Conservation (phyloP, 2,888 invertebrate genomes). For the Cheilosia variabilis region DNA sequence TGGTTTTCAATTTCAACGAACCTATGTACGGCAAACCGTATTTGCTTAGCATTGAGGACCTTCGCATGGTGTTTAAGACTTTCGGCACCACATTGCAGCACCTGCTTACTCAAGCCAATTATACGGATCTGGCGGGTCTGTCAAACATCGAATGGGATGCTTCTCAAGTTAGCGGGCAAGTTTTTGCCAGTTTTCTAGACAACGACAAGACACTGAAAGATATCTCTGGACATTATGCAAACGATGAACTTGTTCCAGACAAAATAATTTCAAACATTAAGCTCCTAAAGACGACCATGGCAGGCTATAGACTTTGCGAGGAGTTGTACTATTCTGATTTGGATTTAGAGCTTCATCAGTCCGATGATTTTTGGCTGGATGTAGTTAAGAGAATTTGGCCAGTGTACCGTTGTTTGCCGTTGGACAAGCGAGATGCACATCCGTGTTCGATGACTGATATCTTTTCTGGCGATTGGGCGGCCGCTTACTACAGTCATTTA, state of each 20-base stretch:
- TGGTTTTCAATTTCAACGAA: conserved; percentile 92
- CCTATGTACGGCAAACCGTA: conserved; percentile 87
- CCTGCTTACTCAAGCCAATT: conserved; percentile 91
- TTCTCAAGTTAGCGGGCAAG: conserved; percentile 91
- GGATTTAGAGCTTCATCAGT: conserved; percentile 92
- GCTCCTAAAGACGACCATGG: conserved; percentile 88
- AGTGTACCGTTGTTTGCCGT: conserved; percentile 90
- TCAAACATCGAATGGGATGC: conserved; percentile 98
- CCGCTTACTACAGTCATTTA: conserved; percentile 92
- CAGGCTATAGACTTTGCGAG: conserved; percentile 90
- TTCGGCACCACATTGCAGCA: conserved; percentile 95
- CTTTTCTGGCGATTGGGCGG: conserved; percentile 92
- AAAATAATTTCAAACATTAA: conserved; percentile 87
- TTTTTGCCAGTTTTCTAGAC: conserved; percentile 92
- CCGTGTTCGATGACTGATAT: conserved; percentile 94
- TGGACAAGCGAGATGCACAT: conserved; percentile 92
- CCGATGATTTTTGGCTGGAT: conserved; percentile 92
- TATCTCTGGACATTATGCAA: conserved; percentile 90
- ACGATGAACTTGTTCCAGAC: conserved; percentile 88
- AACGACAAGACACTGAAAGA: conserved; percentile 86
- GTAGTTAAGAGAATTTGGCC: conserved; percentile 92
- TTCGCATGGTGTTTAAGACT: conserved; percentile 90
- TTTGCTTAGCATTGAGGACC: conserved; percentile 90
- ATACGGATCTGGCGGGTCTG: conserved; percentile 92
- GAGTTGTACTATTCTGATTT: conserved; percentile 92